These are phyloP conservation scores for Cydia fagiglandana DNA, from an alignment of 1,140 invertebrate genomes.

Conservation along the genomic window DNA sequence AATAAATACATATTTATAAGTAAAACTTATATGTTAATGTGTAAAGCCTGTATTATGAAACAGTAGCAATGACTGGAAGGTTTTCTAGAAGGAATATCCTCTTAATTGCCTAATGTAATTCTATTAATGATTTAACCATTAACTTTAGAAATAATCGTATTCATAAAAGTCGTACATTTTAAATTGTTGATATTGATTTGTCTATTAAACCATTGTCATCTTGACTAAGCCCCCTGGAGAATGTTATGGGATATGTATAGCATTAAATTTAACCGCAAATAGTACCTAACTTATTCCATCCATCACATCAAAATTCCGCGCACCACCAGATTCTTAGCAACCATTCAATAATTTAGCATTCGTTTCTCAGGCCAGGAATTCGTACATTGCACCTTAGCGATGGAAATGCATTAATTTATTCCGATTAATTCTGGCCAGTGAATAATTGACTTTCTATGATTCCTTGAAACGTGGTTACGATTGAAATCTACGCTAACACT, in stretches of 20 bases:
- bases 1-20: not conserved
- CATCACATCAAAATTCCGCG: not conserved
- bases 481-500: not conserved
- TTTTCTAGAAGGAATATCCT: too few relatives aligned
- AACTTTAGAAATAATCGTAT: too few relatives aligned
- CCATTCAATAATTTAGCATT: constrained; percentile 11
- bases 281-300: not conserved
- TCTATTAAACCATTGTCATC: too few relatives aligned
- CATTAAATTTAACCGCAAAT: not conserved
- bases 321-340: not conserved
- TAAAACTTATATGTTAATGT: not conserved
- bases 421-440: constrained; percentile 20
- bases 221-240: too few relatives aligned
- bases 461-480: constrained; percentile 16
- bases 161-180: too few relatives aligned
- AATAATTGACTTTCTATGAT: constrained; percentile 27
- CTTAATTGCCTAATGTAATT: too few relatives aligned
- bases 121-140: too few relatives aligned
- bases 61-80: too few relatives aligned
- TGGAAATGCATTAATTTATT: constrained; percentile 27
- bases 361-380: constrained; percentile 20
- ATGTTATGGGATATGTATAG: too few relatives aligned
- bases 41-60: too few relatives aligned
- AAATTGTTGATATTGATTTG: too few relatives aligned
- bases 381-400: constrained; percentile 24